These are phyloP conservation scores for Leucoma salicis DNA, from an alignment of 2,888 invertebrate genomes.

Conservation along the genomic window DNA sequence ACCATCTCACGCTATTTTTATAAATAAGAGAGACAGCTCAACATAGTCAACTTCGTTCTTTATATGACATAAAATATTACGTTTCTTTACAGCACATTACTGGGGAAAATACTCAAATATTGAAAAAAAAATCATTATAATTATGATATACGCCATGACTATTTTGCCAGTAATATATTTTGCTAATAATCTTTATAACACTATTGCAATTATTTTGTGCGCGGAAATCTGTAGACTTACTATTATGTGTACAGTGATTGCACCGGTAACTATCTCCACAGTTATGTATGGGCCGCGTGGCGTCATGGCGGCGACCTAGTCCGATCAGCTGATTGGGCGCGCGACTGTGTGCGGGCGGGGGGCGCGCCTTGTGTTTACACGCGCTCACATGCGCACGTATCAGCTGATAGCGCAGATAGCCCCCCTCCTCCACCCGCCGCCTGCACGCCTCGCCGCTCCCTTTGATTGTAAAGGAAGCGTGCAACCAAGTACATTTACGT, in stretches of 20 bases:
- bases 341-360: conserved; percentile 36
- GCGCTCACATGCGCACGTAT: conserved; percentile 31
- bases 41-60: too few species aligned
- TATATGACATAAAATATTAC: too few species aligned
- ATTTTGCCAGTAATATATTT: too few species aligned
- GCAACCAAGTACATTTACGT: background rate
- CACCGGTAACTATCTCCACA: too few species aligned
- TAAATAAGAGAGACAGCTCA: conserved; percentile 2
- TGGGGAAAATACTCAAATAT: too few species aligned
- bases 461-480: conserved; percentile 5
- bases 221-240: too few species aligned
- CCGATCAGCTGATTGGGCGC: conserved; percentile 75
- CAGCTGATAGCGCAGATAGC: conserved; percentile 50
- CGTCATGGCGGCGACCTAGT: conserved; percentile 47
- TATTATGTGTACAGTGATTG: too few species aligned
- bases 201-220: too few species aligned
- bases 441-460: background rate
- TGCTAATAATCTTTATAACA: too few species aligned
- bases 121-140: too few species aligned
- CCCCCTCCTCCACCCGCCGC: conserved; percentile 13
- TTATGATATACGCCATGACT: too few species aligned
- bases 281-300: conserved; percentile 18
- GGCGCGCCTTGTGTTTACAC: conserved; percentile 37
- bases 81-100: too few species aligned
- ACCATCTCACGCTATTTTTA: conserved; percentile 53